Percentiles rank a stretch among this genome's conserved stretches.
Conservation (phyloP, 1,140 invertebrate genomes). For the Drosophila albomicans region DNA sequence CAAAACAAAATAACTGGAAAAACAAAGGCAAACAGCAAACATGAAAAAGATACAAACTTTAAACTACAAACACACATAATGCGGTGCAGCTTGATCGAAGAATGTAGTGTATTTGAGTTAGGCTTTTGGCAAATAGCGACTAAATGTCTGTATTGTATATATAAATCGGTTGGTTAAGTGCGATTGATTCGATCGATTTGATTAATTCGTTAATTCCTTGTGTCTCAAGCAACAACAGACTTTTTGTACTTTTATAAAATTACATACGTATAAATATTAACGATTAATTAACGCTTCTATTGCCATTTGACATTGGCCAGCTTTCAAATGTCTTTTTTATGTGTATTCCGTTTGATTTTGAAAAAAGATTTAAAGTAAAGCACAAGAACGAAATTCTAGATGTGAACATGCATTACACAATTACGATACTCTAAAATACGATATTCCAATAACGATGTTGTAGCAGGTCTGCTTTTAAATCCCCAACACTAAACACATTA, state of each 20-base stretch:
- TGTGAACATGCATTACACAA: slow-evolving; percentile 76
- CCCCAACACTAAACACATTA: slow-evolving; percentile 32
- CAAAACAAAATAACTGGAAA: slow-evolving; percentile 10
- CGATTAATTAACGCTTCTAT: slow-evolving; percentile 64
- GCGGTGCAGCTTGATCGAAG: neutral
- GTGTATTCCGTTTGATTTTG: slow-evolving; percentile 32
- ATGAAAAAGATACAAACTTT: slow-evolving; percentile 26
- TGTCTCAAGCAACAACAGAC: slow-evolving; percentile 44
- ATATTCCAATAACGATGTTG: slow-evolving; percentile 41
- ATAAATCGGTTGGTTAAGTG: slow-evolving; percentile 64
- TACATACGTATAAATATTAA: slow-evolving; percentile 61
- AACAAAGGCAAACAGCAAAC: slow-evolving; percentile 29
- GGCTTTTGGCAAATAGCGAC: slow-evolving; percentile 5
- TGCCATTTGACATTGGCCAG: slow-evolving; percentile 57
- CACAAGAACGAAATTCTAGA: slow-evolving; percentile 61
- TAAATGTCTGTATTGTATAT: slow-evolving; percentile 31
- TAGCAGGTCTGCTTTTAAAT: slow-evolving; percentile 55
- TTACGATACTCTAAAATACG: slow-evolving; percentile 48
- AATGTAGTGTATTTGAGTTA: neutral
- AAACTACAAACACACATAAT: neutral
- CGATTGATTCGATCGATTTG: slow-evolving; percentile 37
- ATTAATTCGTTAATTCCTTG: slow-evolving; percentile 19
- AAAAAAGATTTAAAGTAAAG: slow-evolving; percentile 6
- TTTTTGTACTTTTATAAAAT: slow-evolving; percentile 83
- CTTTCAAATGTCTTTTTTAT: slow-evolving; percentile 7